Base-by-base conservation (phyloP, 2,888 invertebrate genomes). In the Synergus japonicus region DNA sequence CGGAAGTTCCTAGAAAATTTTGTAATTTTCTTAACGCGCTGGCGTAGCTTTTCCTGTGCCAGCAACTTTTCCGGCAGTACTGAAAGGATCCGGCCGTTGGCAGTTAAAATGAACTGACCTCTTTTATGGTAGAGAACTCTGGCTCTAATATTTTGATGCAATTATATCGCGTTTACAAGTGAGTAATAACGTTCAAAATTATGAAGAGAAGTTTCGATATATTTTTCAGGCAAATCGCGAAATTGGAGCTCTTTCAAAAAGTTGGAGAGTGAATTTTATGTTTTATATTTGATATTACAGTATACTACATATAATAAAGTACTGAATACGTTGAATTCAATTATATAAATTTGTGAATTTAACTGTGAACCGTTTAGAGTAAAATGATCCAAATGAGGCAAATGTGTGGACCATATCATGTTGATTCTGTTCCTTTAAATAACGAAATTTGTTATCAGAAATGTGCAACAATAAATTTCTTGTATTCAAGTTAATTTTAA, bases 401-500 rank as follows among this genome's bases (percentile, higher is more conserved):
- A 67, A 67, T 3, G 12, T 46, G 66, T 43, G 18, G 43, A 66
- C 8, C 18, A 13, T 58, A 65, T 58, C 4, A 18, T 46, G 15
- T 54, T 44, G 4, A 41, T 54, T 76, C 12, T 41, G 18, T 58
- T 43, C 4, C 22, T 18, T 15, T 0, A 22, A 8, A 58, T 77
- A 54, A n/a, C 44, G 37, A 67, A 78, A 46, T 43, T n/a, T 77
- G 64, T 7, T 41, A 77, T 37, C 44, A 46, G 54, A 29, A 12
- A 66, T 44, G 58, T 54, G 60, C 65, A 60, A 80, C 79, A 77
- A 78, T 80, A 81, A 78, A 81, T 82, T 77, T 67, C 63, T 76
- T 64, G 58, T 54, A 77, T 83, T 76, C 77, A 79, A 83, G 83
- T 85, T 82, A 84, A 84, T 84, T 85, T 84, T 81, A 84, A 85